Evolutionary conservation across 2,113 vertebrate species (phyloP), one percentile per base, ranked within the genome.

Genomic region (Peucedramus taeniatus): DNA sequence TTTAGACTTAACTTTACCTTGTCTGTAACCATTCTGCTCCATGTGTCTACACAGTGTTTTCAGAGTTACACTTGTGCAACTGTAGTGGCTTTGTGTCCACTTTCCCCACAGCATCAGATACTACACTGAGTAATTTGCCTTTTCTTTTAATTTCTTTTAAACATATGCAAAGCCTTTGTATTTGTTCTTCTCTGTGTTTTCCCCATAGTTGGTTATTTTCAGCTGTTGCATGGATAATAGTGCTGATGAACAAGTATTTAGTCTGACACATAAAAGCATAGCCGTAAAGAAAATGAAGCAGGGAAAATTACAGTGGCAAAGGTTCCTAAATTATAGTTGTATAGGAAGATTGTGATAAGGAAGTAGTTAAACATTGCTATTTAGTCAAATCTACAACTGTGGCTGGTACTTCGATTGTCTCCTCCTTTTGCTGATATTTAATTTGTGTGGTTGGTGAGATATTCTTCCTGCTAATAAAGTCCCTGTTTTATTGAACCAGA

Each of bases 291-390:
- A 63, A 92, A 87, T 49, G 91, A 97, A 96, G 82, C 87, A 83
- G 71, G 68, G 71, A 93, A 90, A 97, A 96, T 97, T 95, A 93
- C 83, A 95, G 95, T 96, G 88, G 95, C 97, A 94, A 97, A 98
- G 97, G 96, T 97, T 97, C 80, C 95, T 97, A 91, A 97, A 95
- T 97, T 97, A 94, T 78, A 97, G 96, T 95, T 97, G 95, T 85
- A 81, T 80, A 87, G 95, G 92, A 96, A 94, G 94, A 94, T 53
- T 83, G 63, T 92, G 97, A 98, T 98, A 98, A 98, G 97, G 88
- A 97, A 97, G 95, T 94, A 91, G 97, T 98, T 98, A 98, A 98
- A 98, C 87, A 96, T 97, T 98, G 93, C 93, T 96, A 70, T 97
- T 97, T 95, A 93, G 94, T 85, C 94, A 94, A 91, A 97, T 89